Base-by-base conservation (phyloP, 2,888 invertebrate species). In the Gonocerus acuteangulatus region DNA sequence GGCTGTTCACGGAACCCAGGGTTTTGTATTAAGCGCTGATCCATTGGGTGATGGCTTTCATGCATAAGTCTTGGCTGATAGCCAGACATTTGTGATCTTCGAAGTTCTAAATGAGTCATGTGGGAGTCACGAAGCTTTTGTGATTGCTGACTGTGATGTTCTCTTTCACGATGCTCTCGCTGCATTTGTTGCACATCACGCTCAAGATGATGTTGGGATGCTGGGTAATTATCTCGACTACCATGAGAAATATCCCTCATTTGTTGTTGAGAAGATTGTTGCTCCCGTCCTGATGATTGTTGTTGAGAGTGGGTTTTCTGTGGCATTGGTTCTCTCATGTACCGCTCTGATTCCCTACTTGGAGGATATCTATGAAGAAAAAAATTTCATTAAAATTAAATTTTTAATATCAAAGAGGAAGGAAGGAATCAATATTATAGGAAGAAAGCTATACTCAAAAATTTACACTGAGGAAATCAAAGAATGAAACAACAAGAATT, bases 131-230 rank as follows among this genome's bases (percentile, higher is more conserved):
- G 58, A 52, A 56, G 23, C 51, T 65, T 62, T 27, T 64, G 65
- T 13, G 63, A 34, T 21, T 62, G 65, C 22, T 65, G 66, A 51
- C 48, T 62, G 19, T 62, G 64, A 48, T 62, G 62, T n/a, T 65
- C 65, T 16, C 65, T 60, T 27, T 67, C 63, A 27, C 63, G 64
- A 39, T 64, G 65, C 60, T 60, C 67, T 49, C 65, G 66, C 42
- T 66, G 67, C 45, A 63, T 65, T 15, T 69, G 70, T 23, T 64
- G 66, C 47, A 71, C 70, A 60, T 69, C 69, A 22, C 71, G 72
- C 44, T 74, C 72, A 27, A 71, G 71, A 45, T 69, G 69, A 15
- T 68, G 61, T 36, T 67, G 65, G 15, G 57, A 56, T 34, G 65
- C 64, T 34, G 65, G 66, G 36, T 61, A 64, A 49, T 23, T 64